Evolutionary conservation across 2,113 vertebrate species (phyloP).

Genomic region (Apodemus sylvaticus): DNA sequence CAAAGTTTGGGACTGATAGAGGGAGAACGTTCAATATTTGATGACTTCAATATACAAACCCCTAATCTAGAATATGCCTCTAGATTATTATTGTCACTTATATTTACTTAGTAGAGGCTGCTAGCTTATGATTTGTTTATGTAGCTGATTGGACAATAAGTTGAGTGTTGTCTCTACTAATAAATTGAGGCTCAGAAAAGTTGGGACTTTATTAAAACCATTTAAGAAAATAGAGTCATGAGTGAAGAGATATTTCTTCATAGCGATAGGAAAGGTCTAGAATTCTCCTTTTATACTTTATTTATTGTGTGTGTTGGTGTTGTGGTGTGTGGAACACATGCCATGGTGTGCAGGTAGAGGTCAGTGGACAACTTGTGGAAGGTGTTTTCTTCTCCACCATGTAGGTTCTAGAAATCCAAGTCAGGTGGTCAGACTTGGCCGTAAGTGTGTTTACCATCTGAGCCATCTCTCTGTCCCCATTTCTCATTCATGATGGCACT

Average conservation of each 20-base stretch:
- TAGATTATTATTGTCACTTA: neutral
- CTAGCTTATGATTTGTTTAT: neutral
- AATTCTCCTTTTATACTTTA: neutral
- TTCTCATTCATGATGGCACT: neutral
- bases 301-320: neutral
- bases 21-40: neutral
- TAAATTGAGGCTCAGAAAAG: neutral
- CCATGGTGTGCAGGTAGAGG: neutral
- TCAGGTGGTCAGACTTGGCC: neutral
- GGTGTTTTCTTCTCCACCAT: neutral
- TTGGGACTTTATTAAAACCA: neutral
- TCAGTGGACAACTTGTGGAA: neutral
- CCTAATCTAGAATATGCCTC: neutral
- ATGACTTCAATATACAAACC: neutral
- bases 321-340: neutral
- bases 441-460: neutral
- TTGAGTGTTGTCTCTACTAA: neutral
- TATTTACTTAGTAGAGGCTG: slow-evolving; percentile 12
- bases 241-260: neutral
- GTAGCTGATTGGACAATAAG: no score
- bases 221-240: neutral
- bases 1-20: neutral
- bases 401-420: neutral
- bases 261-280: neutral
- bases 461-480: neutral